A percentile compares a stretch with the other conserved stretches of the same genome.
phyloP scores from a whole-genome alignment of 2,797 vertebrate genomes.

The Tenualosa thibaudeaui region DNA sequence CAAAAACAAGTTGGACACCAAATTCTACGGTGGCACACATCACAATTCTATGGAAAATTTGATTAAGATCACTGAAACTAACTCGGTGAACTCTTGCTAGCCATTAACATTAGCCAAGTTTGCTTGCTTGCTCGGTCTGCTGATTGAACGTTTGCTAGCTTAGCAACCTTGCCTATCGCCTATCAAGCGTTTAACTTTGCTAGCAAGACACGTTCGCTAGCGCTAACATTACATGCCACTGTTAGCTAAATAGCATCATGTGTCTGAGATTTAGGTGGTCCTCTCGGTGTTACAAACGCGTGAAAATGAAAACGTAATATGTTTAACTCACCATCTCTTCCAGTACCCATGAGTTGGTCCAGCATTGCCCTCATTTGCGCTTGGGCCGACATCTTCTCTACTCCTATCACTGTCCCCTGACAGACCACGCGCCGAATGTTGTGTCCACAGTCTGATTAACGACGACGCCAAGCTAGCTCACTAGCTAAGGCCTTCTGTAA shows the following conservation, averaged over 20 bases:
- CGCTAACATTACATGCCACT: neutral
- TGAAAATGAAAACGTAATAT: neutral
- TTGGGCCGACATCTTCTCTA: conserved; percentile 90
- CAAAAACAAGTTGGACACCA: neutral
- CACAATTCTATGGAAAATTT: neutral
- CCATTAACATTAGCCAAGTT: conserved; percentile 10
- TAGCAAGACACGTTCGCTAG: conserved; percentile 1
- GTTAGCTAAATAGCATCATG: conserved; percentile 13
- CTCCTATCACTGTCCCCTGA: conserved; percentile 29
- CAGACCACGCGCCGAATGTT: conserved; percentile 51
- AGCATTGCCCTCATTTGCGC: conserved; percentile 98
- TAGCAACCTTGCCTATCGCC: conserved; percentile 54
- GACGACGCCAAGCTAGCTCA: conserved; percentile 53
- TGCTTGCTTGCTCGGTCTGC: neutral
- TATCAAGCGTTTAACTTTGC: conserved; percentile 37
- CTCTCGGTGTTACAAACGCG: neutral
- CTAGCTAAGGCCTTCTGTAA: conserved; percentile 53
- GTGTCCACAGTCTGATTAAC: conserved; percentile 62
- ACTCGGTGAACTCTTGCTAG: neutral
- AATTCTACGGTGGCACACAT: neutral
- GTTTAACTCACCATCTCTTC: conserved; percentile 88
- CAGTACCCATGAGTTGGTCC: conserved; percentile 98
- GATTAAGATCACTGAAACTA: neutral
- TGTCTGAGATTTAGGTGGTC: neutral
- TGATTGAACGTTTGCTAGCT: conserved; percentile 40